Base-by-base conservation (phyloP, 2,797 vertebrate genomes). In the Rhinella marina region DNA sequence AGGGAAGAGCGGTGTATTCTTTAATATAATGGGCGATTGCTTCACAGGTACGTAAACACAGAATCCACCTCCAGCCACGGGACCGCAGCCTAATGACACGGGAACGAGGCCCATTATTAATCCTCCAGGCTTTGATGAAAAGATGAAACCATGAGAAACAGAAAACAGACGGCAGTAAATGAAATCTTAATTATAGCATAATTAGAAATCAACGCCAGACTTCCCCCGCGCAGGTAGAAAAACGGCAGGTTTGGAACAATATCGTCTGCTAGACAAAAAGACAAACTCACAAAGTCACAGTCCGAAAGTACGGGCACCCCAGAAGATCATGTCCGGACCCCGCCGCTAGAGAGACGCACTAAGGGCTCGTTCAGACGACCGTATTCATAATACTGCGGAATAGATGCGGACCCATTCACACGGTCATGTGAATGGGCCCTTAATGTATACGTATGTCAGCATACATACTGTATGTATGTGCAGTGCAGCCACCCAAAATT, bases 101-200 rank as follows among this genome's bases (percentile, higher is more conserved):
- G n/a, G 41, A 76, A 76, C 66, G 13, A 70, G 16, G 50, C 17
- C 54, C 14, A n/a, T 68, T 48, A 77, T 16, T 77, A 68, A 27
- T 68, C 73, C 61, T 32, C 13, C 7, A 11, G 7, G 56, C 72
- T 84, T 72, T 87, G 86, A 87, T 82, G 68, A 81, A 86, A 86
- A 73, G 81, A 79, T 70, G 73, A 88, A 88, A 59, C 81, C n/a
- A 50, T 81, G 79, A 62, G 66, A 87, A 83, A 57, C 19, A 32
- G 41, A 68, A 68, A 76, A 79, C 7, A 77, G 50, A 79, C 59
- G 64, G 81, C 25, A 57, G 29, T 48, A 70, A 79, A 78, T 70
- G 27, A 79, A 84, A 25, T 19, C 64, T 62, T 85, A 88, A 88
- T 88, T 88, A 80, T 29, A 32, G 79, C 7, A 50, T 27, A 77